Percentiles rank a stretch among this genome's conserved stretches.
Conservation (phyloP, 2,797 vertebrate species). For the Spinus olivaceus region DNA sequence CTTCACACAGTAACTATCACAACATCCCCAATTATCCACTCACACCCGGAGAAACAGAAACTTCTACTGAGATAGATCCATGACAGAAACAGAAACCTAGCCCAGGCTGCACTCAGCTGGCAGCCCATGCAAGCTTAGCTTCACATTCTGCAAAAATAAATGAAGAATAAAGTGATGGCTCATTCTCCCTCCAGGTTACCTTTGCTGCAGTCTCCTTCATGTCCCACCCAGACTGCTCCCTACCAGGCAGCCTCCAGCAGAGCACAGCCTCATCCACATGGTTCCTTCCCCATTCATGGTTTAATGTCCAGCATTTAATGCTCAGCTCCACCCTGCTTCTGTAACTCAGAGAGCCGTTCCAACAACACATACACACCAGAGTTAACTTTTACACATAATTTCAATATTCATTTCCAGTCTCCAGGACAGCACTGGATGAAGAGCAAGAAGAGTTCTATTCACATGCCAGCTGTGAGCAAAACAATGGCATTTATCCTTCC, state of each 20-base stretch:
- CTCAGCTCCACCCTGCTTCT: not conserved
- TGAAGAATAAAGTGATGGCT: not conserved
- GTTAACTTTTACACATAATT: not conserved
- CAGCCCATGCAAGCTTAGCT: not conserved
- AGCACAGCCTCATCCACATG: not conserved
- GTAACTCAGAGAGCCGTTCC: not conserved
- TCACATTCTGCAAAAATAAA: not conserved
- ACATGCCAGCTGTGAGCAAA: not conserved
- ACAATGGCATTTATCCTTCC: fast-evolving
- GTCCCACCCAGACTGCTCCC: not conserved
- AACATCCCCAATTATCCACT: not conserved
- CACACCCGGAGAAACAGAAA: not conserved
- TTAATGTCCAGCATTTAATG: not conserved
- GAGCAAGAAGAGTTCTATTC: not conserved
- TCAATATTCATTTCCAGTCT: not conserved
- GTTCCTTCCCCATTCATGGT: not conserved
- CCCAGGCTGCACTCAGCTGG: not conserved
- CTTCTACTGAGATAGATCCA: not conserved
- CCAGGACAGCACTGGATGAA: not conserved
- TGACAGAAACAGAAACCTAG: not conserved
- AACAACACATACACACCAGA: fast-evolving
- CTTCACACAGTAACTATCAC: not conserved
- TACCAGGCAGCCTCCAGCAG: not conserved
- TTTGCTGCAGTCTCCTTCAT: not conserved
- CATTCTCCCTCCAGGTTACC: not conserved